Evolutionary conservation across 2,113 vertebrate species (phyloP).

Genomic region (Psammodynastes pulverulentus): DNA sequence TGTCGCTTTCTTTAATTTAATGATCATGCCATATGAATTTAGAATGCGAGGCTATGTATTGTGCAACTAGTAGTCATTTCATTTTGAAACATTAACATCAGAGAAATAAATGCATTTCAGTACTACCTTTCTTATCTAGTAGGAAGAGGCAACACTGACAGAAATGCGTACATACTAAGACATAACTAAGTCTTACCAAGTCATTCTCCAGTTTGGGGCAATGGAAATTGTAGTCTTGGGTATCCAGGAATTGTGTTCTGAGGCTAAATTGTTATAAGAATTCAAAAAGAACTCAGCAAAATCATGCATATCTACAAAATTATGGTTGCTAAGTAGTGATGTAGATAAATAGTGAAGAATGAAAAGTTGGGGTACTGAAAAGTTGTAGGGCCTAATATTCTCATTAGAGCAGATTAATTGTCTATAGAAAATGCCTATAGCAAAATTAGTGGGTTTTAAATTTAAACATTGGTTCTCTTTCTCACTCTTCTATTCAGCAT

Average conservation of each 20-base stretch:
- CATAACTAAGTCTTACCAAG: not conserved
- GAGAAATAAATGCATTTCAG: not conserved
- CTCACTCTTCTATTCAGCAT: conserved; percentile 48
- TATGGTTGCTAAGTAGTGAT: not conserved
- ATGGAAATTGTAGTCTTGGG: not conserved
- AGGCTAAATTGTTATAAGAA: not conserved
- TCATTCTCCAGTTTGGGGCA: not conserved
- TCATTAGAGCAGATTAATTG: conserved; percentile 43
- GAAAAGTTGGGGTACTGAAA: not conserved
- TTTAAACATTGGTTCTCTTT: conserved; percentile 41
- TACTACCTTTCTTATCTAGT: not conserved
- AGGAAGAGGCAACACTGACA: not conserved
- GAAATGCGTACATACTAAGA: not conserved
- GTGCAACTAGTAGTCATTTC: not conserved
- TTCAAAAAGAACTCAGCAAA: not conserved
- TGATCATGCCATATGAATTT: not conserved
- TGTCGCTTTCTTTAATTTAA: not conserved
- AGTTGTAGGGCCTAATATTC: conserved; percentile 35
- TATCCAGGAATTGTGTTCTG: not conserved
- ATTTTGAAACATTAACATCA: not conserved
- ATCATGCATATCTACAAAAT: not conserved
- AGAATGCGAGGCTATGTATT: too few relatives aligned
- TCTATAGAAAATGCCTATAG: conserved; percentile 43
- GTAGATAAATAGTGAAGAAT: not conserved
- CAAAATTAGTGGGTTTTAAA: conserved; percentile 30